Base-by-base conservation (phyloP, 2,113 vertebrate genomes). In the Eulemur macaco region DNA sequence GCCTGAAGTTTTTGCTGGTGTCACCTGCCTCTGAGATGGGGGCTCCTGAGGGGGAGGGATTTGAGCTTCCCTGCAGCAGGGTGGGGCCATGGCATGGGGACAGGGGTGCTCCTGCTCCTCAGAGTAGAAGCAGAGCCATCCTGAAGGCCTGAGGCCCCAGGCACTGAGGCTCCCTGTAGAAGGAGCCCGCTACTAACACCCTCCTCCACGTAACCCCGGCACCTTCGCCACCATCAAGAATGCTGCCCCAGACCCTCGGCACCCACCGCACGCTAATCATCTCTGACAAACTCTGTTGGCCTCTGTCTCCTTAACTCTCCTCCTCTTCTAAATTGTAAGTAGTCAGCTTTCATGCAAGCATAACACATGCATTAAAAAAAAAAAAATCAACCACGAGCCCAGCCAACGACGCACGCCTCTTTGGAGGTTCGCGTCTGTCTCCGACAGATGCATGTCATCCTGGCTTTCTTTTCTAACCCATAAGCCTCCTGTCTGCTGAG, bases 401-500 rank as follows among this genome's bases (percentile, higher is more conserved):
- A 68, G 39, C 86, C 81, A 94, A 73, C 29, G 74, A 95, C 82
- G 8, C 71, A 3, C 6, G 0, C 89, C 78, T 20, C 87, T 6
- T 3, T 2, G n/a, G 87, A 60, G 94, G 97, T 71, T 68, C 66
- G 95, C 91, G 74, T 95, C 90, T 92, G 78, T 42, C 92, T 86
- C 58, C n/a, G 50, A 95, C 7, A 27, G 86, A 71, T 95, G 96
- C 93, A 42, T 97, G 93, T 74, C 95, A 91, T 96, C 97, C 58
- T 15, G 86, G 96, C 97, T 94, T 94, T 94, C 68, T 97, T 97
- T 98, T 98, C 98, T 99, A 98, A 99, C 98, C 95, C 92, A 93
- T 84, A 89, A 18, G 92, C 98, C 96, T 99, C 99, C 99, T 99
- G 99, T 99, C 99, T 99, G 99, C 99, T 99, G 99, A 99, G 99